Conservation (phyloP, 2,797 vertebrate species). For the Pseudotriccus pelzelni region DNA sequence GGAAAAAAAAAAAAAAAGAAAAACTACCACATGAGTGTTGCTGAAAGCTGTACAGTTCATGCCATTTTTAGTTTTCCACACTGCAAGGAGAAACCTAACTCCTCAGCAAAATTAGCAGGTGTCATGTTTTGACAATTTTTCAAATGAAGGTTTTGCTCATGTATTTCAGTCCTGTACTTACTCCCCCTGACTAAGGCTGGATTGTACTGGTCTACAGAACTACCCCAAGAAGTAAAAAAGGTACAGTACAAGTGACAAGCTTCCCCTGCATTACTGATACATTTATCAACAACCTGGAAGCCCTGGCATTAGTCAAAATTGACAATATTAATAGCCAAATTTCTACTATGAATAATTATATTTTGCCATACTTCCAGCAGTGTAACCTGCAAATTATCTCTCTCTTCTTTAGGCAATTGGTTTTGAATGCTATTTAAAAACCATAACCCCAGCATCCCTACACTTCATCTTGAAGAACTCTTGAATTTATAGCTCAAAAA, state of each 20-base stretch:
- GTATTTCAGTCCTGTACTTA: not conserved
- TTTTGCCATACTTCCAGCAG: not conserved
- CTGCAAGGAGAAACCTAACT: not conserved
- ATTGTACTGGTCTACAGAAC: not conserved
- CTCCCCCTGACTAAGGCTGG: accelerated
- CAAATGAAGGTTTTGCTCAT: not conserved
- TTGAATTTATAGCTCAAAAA: not conserved
- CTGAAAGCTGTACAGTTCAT: not conserved
- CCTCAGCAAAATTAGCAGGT: not conserved
- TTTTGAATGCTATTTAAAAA: not conserved
- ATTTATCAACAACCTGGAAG: not conserved
- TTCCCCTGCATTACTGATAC: not conserved
- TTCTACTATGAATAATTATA: not conserved
- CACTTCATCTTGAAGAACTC: not conserved
- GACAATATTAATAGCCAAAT: not conserved
- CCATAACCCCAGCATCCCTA: not conserved
- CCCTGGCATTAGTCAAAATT: not conserved
- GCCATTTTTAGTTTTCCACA: not conserved
- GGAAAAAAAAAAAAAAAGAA: not conserved
- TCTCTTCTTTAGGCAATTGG: not conserved
- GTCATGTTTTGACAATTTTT: not conserved
- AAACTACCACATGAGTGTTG: not conserved
- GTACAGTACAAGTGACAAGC: not conserved
- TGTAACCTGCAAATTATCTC: not conserved
- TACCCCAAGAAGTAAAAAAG: not conserved